Evolutionary conservation across 2,888 invertebrate species (phyloP), one percentile per base, ranked within the genome.

Genomic region (Tachina lurida): DNA sequence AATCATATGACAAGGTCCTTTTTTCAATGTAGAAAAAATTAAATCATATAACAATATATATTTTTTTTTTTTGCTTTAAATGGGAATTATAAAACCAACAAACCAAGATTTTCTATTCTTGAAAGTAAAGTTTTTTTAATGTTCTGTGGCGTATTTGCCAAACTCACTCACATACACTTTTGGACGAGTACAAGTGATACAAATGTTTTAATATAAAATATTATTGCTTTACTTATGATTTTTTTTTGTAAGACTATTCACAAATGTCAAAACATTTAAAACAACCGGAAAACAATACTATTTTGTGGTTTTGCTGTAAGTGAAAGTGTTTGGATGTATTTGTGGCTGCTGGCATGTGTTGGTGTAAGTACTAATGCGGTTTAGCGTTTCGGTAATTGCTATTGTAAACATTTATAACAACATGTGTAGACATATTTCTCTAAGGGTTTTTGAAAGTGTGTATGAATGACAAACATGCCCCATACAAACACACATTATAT

Each of bases 341-440:
- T 39, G 43, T 1, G 12, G 65, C 17, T 31, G 45, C 10, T 15
- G 45, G 63, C 22, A 45, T 10, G 43, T 75, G 63, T 63, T 41
- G 49, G 49, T 60, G 12, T 13, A 12, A 47, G 22, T 63, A 84
- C 68, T 78, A 74, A 78, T 75, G 74, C 56, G 63, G 75, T 70
- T 75, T 79, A 77, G 70, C 70, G 84, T 79, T 75, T 65, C 58
- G 49, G 68, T 79, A 84, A 84, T 79, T 84, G 78, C 49, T 79
- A 70, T 79, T 84, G 84, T 79, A 65, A 79, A 79, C 79, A 84
- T 79, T 79, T 79, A 58, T 75, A 71, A 75, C 45, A 84, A 79
- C 70, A 63, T 71, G 65, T 77, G 67, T 79, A 41, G 74, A 56
- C 49, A 78, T 56, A 41, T 12, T 67, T 56, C 9, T 19, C 22